Percentiles rank a stretch among this genome's conserved stretches.
Evolutionary conservation across 1,140 invertebrate species (phyloP).

Genomic region (Dendrolimus kikuchii): DNA sequence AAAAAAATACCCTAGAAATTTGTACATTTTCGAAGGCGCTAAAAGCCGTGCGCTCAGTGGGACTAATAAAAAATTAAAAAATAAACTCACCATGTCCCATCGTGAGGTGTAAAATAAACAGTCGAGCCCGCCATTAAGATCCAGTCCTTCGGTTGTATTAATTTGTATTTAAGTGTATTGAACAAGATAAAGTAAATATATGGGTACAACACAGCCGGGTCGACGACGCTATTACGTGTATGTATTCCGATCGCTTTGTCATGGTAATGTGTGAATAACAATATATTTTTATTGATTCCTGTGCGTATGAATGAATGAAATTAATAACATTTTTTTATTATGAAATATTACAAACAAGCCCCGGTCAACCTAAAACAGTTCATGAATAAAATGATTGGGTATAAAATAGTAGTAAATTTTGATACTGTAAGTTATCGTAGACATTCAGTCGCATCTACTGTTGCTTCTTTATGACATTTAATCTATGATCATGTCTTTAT

Average conservation of each 20-base stretch:
- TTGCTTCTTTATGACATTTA: too few relatives aligned
- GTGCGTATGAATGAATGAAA: too few relatives aligned
- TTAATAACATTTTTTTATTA: too few relatives aligned
- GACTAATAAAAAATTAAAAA: constrained; percentile 52
- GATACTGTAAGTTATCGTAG: too few relatives aligned
- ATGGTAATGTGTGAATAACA: constrained; percentile 9
- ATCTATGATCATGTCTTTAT: too few relatives aligned
- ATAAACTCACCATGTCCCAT: constrained; percentile 54
- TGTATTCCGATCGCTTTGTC: constrained; percentile 18
- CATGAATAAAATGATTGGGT: too few relatives aligned
- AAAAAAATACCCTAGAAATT: constrained; percentile 22
- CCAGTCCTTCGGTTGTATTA: constrained; percentile 65
- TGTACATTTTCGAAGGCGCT: constrained; percentile 34
- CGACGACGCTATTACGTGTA: constrained; percentile 43
- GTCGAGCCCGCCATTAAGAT: constrained; percentile 56
- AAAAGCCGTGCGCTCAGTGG: constrained; percentile 35
- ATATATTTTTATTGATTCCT: too few relatives aligned
- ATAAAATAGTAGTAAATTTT: too few relatives aligned
- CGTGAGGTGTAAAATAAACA: constrained; percentile 69
- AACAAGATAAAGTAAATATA: constrained; percentile 70
- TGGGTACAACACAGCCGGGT: constrained; percentile 38
- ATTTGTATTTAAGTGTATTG: constrained; percentile 72
- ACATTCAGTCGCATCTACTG: too few relatives aligned
- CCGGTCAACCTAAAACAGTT: too few relatives aligned
- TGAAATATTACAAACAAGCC: too few relatives aligned